Evolutionary conservation across 2,888 invertebrate species (phyloP).

Genomic region (Tiliacea aurago): DNA sequence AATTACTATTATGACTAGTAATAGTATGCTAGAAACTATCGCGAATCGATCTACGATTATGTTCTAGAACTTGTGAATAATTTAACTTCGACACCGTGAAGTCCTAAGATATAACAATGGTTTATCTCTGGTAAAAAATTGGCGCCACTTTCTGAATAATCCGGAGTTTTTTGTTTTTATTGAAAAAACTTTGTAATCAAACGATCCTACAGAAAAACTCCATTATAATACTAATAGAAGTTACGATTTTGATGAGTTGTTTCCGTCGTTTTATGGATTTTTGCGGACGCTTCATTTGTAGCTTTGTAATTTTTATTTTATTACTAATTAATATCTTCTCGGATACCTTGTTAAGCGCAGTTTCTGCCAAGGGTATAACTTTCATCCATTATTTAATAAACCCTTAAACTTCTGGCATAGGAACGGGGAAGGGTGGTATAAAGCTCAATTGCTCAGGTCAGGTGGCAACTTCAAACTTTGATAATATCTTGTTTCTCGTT

Average conservation of each 20-base stretch:
- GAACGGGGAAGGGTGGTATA: not conserved
- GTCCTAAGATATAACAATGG: conserved; percentile 32
- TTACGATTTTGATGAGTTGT: conserved; percentile 19
- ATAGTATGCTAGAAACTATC: conserved; percentile 51
- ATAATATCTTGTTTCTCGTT: conserved; percentile 43
- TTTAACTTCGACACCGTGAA: conserved; percentile 42
- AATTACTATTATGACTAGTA: conserved; percentile 52
- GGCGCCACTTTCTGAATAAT: conserved; percentile 42
- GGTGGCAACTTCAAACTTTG: conserved; percentile 50
- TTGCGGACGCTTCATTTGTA: conserved; percentile 17
- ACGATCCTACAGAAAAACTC: not conserved
- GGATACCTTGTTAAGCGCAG: conserved; percentile 44
- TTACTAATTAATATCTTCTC: conserved; percentile 56
- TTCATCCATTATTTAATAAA: conserved; percentile 43
- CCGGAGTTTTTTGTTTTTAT: conserved; percentile 6
- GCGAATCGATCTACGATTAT: conserved; percentile 30
- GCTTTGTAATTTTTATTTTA: conserved; percentile 38
- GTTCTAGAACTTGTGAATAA: conserved; percentile 38
- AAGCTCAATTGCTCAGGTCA: conserved; percentile 39
- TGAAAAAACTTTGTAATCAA: conserved; percentile 10
- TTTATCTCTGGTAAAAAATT: conserved; percentile 41
- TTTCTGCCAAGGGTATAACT: conserved; percentile 33
- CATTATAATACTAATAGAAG: conserved; percentile 7
- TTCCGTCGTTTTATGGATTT: no score
- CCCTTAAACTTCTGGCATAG: conserved; percentile 31